Conservation (phyloP, 2,888 invertebrate species). For the Macroteleia sp. region DNA sequence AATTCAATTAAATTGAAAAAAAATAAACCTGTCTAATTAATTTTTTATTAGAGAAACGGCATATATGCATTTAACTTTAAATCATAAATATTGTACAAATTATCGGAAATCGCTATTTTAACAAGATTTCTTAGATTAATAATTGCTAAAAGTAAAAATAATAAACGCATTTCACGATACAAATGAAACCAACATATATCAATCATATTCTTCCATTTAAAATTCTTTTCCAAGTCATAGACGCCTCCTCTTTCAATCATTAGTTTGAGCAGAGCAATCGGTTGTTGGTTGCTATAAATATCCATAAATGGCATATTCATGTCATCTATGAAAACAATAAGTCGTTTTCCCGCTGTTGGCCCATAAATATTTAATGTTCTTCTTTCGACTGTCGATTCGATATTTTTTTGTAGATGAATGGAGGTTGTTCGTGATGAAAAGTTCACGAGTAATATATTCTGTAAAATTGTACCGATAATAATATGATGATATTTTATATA, state of each 20-base stretch:
- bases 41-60: no score
- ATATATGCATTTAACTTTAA: no score
- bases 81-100: no score
- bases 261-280: conserved; percentile 95
- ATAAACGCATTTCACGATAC: no score
- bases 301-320: conserved; percentile 97
- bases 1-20: no score
- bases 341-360: conserved; percentile 94
- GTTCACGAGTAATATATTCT: conserved; percentile 93
- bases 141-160: no score
- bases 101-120: no score
- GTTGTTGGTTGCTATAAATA: conserved; percentile 96
- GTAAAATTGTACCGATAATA: conserved; percentile 53
- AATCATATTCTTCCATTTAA: conserved; percentile 94
- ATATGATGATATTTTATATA: conserved; percentile 9
- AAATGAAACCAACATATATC: no score
- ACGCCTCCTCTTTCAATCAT: conserved; percentile 95
- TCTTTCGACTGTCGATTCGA: conserved; percentile 95
- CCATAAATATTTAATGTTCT: conserved; percentile 95
- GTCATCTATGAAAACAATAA: conserved; percentile 96
- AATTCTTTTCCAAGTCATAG: conserved; percentile 94
- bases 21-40: no score
- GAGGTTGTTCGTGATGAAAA: conserved; percentile 96
- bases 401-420: conserved; percentile 93
- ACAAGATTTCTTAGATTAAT: no score